Base-by-base conservation (phyloP, 2,797 vertebrate species). In the Characodon lateralis region DNA sequence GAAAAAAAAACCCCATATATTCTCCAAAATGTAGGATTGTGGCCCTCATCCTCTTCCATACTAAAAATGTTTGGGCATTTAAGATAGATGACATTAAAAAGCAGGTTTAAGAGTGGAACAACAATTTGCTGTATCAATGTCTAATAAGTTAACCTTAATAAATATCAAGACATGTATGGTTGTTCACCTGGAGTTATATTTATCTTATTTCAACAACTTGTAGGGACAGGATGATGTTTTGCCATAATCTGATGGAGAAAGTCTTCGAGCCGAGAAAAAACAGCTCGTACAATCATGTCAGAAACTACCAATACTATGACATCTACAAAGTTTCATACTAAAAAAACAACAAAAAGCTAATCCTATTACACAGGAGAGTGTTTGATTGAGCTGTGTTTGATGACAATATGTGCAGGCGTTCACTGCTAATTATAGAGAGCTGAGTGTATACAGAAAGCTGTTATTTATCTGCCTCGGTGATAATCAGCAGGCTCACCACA, bases 391-490 rank as follows among this genome's bases (percentile, higher is more conserved):
- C 35, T 63, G 77, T 28, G 56, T 71, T 79, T 71, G 20, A 18
- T 56, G 65, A 75, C 35, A 20, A 46, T 53, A 65, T 39, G 59
- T 59, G 78, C 22, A 72, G 72, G 72, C 18, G 53, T 22, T 71
- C 43, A 61, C 55, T 53, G 61, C 71, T 77, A 71, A 74, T 82
- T 68, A 73, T 39, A 71, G 72, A 71, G 76, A 41, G 41, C 16
- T 24, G 10, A 74, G 56, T 41, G 41, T 51, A 70, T 22, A 35
- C 48, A 43, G 72, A 10, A 41, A 73, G 73, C 74, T 86, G 78
- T 71, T 66, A 59, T 73, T 71, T 77, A 76, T 56, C 68, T 55
- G 10, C 13, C 71, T 31, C 6, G 59, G 9, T 9, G 13, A 71
- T 74, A 74, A 74, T 65, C 22, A 6, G 0, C 18, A 66, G 20